Base-by-base conservation (phyloP, 2,888 invertebrate species). In the Caenorhabditis afra region DNA sequence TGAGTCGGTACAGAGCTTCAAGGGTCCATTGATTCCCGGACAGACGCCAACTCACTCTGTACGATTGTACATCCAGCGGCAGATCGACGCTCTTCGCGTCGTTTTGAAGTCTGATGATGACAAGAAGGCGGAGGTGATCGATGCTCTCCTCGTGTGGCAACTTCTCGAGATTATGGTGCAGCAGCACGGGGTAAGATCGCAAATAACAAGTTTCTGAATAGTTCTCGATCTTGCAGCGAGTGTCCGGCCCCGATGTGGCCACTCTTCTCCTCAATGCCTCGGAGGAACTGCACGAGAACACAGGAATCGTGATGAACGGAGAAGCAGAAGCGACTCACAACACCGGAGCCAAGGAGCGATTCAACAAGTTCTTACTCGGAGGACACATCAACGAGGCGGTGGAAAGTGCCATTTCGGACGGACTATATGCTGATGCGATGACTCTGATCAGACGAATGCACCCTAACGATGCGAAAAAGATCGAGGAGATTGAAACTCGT, bases 221-320 rank as follows among this genome's bases (percentile, higher is more conserved):
- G 0, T 29, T 37, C n/a, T 29, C 7, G 29, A 20, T 20, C 16
- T 68, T 86, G 45, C 52, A 88, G 87, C 74, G 83, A 61, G 87
- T 89, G 8, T 87, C 86, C 11, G 89, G 89, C 0, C 88, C 89
- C 5, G 89, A 89, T 74, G 76, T 89, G 18, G 89, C 89, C 0
- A 76, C 82, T 4, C 73, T 89, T 11, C 68, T 89, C 22, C 79
- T 79, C 0, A 70, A 70, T 41, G 71, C 75, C 7, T 75, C 73
- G 0, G 80, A 75, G 62, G 75, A 76, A 41, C 55, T 75, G 22
- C 37, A 41, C 0, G 75, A 75, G 16, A 78, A 75, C 23, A 67
- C 65, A 3, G 71, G 71, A 45, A 58, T 74, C 3, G 29, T 53
- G 23, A 57, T 64, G 22, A 47, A 23, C 12, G 53, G 35, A 23